Conservation (phyloP, 2,888 invertebrate genomes). For the Macaria liturata region DNA sequence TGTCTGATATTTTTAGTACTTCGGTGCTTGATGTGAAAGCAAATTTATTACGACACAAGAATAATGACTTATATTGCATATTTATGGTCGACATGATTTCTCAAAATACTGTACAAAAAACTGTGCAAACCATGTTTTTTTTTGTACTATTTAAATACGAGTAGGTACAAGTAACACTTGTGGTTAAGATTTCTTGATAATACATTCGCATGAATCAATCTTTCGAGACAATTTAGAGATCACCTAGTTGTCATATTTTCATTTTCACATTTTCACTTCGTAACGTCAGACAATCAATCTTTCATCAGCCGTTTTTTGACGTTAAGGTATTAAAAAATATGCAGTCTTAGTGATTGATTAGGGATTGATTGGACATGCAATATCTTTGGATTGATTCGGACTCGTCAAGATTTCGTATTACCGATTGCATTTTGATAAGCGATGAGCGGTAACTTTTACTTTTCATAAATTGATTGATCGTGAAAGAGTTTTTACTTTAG, state of each 20-base stretch:
- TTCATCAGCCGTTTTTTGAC: slow-evolving; percentile 6
- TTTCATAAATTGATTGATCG: slow-evolving; percentile 14
- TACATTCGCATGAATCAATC: too few relatives aligned
- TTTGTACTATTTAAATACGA: too few relatives aligned
- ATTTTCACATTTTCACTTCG: slow-evolving; percentile 1
- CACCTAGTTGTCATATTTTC: too few relatives aligned
- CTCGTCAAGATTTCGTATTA: slow-evolving; percentile 10
- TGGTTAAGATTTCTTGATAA: too few relatives aligned
- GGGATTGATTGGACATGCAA: slow-evolving; percentile 27
- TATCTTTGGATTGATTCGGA: slow-evolving; percentile 19
- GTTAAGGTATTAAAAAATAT: slow-evolving; percentile 18
- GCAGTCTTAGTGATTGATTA: slow-evolving; percentile 25
- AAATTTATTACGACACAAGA: neutral
- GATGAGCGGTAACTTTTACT: slow-evolving; percentile 10
- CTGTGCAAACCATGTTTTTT: too few relatives aligned
- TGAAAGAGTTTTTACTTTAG: neutral
- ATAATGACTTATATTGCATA: too few relatives aligned
- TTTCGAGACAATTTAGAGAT: too few relatives aligned
- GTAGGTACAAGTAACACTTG: too few relatives aligned
- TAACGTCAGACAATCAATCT: neutral
- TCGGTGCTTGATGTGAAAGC: neutral
- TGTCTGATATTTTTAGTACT: neutral
- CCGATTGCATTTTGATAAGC: slow-evolving; percentile 16
- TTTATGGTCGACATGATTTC: too few relatives aligned
- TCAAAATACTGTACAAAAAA: too few relatives aligned